phyloP scores from a whole-genome alignment of 1,140 invertebrate genomes.

The Drosophila grimshawi region DNA sequence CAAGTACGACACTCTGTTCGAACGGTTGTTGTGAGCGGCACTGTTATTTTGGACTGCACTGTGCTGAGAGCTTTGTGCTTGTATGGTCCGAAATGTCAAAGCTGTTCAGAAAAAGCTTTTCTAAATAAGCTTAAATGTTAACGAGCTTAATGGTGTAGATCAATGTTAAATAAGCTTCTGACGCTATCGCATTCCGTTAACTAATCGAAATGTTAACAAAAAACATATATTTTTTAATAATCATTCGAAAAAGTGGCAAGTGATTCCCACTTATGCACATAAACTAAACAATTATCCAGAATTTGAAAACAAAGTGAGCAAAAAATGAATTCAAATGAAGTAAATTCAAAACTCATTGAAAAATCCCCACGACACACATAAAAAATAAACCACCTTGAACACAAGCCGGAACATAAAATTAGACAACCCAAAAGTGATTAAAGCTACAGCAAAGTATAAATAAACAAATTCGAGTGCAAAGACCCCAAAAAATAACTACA shows the following conservation, averaged over 20 bases:
- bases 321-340: too few relatives aligned
- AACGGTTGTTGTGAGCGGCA: constrained; percentile 3
- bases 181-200: not conserved
- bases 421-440: constrained; percentile 20
- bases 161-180: constrained; percentile 11
- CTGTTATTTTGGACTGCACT: constrained; percentile 26
- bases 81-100: not conserved
- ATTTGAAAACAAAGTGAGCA: not conserved
- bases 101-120: not conserved
- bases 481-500: constrained; percentile 17
- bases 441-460: constrained; percentile 12
- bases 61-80: constrained; percentile 30
- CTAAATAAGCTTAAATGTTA: not conserved
- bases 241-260: not conserved
- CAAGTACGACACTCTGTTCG: not conserved
- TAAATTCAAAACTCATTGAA: not conserved
- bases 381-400: constrained; percentile 35
- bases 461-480: constrained; percentile 32
- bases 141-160: constrained; percentile 1
- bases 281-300: not conserved
- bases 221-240: not conserved
- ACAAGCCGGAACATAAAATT: constrained; percentile 12
- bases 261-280: too few relatives aligned
- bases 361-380: constrained; percentile 12
- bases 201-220: not conserved